phyloP scores from a whole-genome alignment of 2,797 vertebrate genomes.

The Liasis olivaceus region DNA sequence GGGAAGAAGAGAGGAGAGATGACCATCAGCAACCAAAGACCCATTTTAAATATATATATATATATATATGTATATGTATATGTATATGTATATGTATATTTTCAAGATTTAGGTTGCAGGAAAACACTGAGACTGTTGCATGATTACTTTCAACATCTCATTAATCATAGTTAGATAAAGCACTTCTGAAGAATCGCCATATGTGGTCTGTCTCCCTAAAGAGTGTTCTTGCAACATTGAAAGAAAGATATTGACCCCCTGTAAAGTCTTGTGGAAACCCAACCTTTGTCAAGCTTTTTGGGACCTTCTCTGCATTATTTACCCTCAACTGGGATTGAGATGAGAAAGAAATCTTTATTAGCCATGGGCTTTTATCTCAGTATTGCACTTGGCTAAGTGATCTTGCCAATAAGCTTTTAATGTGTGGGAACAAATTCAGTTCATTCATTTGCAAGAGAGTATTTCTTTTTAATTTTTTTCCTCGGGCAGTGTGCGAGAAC shows the following conservation, averaged over 20 bases:
- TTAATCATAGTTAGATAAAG: neutral
- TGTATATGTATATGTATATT: no score
- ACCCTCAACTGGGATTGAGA: neutral
- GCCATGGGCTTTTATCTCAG: neutral
- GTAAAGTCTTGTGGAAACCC: neutral
- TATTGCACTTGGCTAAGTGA: slow-evolving; percentile 3
- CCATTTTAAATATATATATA: neutral
- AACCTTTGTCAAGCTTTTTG: neutral
- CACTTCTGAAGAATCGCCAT: neutral
- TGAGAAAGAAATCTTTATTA: neutral
- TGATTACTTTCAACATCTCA: neutral
- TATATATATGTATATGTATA: no score
- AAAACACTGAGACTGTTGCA: neutral
- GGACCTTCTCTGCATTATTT: neutral
- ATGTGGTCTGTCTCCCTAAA: neutral
- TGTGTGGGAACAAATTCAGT: slow-evolving; percentile 8
- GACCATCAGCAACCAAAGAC: neutral
- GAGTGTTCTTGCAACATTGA: neutral
- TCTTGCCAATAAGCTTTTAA: slow-evolving; percentile 5
- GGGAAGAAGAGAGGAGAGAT: no score
- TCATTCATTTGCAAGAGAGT: neutral
- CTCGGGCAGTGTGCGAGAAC: neutral
- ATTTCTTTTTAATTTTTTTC: slow-evolving; percentile 8
- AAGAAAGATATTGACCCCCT: neutral
- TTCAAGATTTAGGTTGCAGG: neutral